A percentile compares a stretch with the other conserved stretches of the same genome.
Conservation (phyloP, 2,797 vertebrate species). For the Limosa lapponica region DNA sequence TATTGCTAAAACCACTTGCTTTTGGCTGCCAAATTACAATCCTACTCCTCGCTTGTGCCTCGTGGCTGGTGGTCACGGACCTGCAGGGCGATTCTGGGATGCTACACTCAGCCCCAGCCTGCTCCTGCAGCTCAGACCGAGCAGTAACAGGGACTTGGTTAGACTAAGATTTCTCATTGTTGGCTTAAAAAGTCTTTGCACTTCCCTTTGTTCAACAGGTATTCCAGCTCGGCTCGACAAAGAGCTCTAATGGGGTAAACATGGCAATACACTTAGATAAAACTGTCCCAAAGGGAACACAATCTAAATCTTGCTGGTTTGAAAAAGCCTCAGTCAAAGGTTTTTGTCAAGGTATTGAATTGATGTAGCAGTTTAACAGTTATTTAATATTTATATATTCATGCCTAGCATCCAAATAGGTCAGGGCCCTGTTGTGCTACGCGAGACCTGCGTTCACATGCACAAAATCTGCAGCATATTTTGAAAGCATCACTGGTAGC, state of each 20-base stretch:
- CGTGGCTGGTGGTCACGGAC: rapidly evolving
- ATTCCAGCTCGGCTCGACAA: not conserved
- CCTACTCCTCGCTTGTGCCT: not conserved
- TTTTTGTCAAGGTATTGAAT: constrained; percentile 18
- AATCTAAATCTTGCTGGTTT: not conserved
- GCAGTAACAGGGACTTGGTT: not conserved
- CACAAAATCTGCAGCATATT: not conserved
- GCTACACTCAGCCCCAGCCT: not conserved
- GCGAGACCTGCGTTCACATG: not conserved
- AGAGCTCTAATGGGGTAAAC: not conserved
- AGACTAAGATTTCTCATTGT: not conserved
- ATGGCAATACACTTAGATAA: not conserved
- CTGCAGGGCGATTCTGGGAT: not conserved
- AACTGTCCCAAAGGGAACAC: constrained; percentile 10
- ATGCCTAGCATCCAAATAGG: not conserved
- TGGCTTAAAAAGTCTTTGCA: not conserved
- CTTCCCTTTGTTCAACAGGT: not conserved
- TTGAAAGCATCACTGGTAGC: not conserved
- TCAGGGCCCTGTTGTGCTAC: not conserved
- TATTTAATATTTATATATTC: constrained; percentile 49
- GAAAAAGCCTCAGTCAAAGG: constrained; percentile 21
- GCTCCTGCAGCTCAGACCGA: not conserved
- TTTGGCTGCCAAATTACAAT: not conserved
- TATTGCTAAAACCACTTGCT: not conserved
- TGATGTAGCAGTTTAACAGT: not conserved